Evolutionary conservation across 2,888 invertebrate genomes (phyloP).

Genomic region (Luperina nickerlii): DNA sequence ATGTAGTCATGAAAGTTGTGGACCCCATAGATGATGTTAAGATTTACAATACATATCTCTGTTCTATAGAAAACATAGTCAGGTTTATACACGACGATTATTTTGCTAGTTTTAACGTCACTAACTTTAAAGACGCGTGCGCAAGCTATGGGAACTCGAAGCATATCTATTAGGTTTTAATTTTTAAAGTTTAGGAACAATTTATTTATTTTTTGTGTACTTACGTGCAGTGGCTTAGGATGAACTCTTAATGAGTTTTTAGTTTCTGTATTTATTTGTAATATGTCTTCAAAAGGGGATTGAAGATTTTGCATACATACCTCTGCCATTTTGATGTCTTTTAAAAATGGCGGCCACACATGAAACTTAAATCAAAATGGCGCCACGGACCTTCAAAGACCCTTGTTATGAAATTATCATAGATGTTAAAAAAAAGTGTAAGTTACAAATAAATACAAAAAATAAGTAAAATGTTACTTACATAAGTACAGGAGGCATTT

Average conservation of each 20-base stretch:
- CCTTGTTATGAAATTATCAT: not conserved
- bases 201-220: conserved; percentile 53
- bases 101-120: conserved; percentile 95
- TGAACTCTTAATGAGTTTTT: not conserved
- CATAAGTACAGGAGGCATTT: conserved; percentile 13
- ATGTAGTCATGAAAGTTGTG: conserved; percentile 86
- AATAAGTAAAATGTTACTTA: conserved; percentile 8
- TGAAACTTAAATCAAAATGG: not conserved
- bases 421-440: not conserved
- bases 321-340: not conserved
- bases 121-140: conserved; percentile 97
- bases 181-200: conserved; percentile 17
- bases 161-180: conserved; percentile 67
- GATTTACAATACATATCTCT: conserved; percentile 90
- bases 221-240: conserved; percentile 24
- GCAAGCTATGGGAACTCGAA: conserved; percentile 81
- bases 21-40: conserved; percentile 82
- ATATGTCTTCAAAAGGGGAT: not conserved
- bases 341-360: not conserved
- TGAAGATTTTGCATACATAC: not conserved
- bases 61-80: conserved; percentile 96
- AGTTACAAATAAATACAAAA: conserved; percentile 19
- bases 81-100: conserved; percentile 97
- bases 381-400: not conserved
- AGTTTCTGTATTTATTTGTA: conserved; percentile 5